Evolutionary conservation across 2,888 invertebrate genomes (phyloP).

Genomic region (Julus scanicus): DNA sequence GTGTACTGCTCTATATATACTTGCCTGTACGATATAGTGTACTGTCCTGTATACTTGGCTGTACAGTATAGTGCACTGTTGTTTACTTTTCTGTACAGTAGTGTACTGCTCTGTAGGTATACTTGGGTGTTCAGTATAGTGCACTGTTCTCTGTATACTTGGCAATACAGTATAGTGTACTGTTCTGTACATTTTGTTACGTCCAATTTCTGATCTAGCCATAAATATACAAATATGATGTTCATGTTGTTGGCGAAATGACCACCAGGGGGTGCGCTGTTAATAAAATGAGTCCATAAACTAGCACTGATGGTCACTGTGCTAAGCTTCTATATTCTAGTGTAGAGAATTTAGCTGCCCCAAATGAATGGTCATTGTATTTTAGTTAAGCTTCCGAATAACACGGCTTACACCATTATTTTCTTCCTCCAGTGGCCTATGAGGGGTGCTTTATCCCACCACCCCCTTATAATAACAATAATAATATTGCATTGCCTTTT

Average conservation of each 20-base stretch:
- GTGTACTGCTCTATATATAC: too few relatives aligned
- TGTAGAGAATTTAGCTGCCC: neutral
- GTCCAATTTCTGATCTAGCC: too few relatives aligned
- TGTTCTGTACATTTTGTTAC: too few relatives aligned
- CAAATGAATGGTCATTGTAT: constrained; percentile 17
- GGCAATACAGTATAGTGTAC: too few relatives aligned
- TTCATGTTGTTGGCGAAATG: neutral
- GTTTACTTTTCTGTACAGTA: too few relatives aligned
- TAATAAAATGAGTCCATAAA: neutral
- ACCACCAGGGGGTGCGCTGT: constrained; percentile 29
- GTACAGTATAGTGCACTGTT: too few relatives aligned
- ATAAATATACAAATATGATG: too few relatives aligned
- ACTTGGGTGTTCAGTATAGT: too few relatives aligned
- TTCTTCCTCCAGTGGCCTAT: constrained; percentile 16
- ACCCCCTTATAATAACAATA: constrained; percentile 47
- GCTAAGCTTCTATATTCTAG: neutral
- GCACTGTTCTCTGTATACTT: too few relatives aligned
- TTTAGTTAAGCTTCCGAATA: constrained; percentile 47
- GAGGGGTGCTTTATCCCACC: neutral
- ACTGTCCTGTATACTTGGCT: too few relatives aligned
- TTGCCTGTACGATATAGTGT: too few relatives aligned
- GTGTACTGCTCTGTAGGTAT: too few relatives aligned
- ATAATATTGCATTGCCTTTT: constrained; percentile 40
- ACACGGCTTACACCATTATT: constrained; percentile 47
- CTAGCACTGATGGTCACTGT: neutral